These are phyloP conservation scores for Silurus aristotelis DNA, from an alignment of 2,797 vertebrate species.

Conservation along the genomic window DNA sequence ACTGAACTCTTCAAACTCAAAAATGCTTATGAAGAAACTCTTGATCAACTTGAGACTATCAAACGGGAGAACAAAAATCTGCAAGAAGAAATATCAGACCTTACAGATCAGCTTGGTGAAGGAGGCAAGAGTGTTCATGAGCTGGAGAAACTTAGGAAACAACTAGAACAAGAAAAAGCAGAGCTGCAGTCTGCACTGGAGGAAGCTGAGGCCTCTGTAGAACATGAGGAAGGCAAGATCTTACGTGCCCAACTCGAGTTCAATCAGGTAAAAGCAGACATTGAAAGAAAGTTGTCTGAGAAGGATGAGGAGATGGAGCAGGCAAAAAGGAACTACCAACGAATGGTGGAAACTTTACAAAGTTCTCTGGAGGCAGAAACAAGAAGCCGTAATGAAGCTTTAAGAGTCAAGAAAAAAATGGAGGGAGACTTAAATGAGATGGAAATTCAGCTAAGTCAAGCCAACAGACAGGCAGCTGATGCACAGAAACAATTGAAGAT, in stretches of 20 bases:
- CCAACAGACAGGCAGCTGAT: constrained; percentile 79
- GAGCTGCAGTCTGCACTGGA: constrained; percentile 81
- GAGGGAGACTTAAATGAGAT: constrained; percentile 83
- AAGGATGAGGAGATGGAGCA: constrained; percentile 94
- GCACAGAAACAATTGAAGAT: constrained; percentile 75
- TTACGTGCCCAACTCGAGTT: constrained; percentile 88
- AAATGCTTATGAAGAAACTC: constrained; percentile 87
- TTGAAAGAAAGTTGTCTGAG: constrained; percentile 85
- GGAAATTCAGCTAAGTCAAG: constrained; percentile 82
- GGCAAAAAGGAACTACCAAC: constrained; percentile 87
- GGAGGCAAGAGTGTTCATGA: constrained; percentile 80
- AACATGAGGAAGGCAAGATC: constrained; percentile 90
- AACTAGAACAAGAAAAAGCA: constrained; percentile 78
- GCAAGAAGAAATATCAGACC: constrained; percentile 90
- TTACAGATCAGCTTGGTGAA: constrained; percentile 85
- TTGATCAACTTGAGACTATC: constrained; percentile 89
- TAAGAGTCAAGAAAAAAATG: constrained; percentile 88
- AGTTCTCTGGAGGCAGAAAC: constrained; percentile 87
- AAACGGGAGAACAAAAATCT: constrained; percentile 85
- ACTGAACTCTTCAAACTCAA: constrained; percentile 93
- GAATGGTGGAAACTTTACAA: constrained; percentile 85
- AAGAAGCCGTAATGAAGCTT: constrained; percentile 84
- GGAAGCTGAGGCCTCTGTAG: constrained; percentile 82
- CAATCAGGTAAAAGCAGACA: constrained; percentile 86
- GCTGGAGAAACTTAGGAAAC: constrained; percentile 82